Base-by-base conservation (phyloP, 2,113 vertebrate genomes). In the Xenotilapia caudafasciata region DNA sequence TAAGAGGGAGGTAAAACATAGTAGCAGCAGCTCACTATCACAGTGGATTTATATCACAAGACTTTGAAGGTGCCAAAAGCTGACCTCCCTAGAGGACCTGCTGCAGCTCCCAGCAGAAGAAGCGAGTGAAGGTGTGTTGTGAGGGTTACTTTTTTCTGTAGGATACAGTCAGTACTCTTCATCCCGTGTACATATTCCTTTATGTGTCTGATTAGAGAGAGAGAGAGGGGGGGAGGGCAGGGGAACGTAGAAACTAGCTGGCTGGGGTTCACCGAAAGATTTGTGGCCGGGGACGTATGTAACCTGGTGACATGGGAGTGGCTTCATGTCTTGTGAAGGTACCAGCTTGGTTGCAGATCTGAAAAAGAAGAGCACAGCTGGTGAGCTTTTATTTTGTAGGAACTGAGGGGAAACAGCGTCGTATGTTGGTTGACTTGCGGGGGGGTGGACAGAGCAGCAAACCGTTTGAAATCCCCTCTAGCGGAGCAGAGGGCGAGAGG, bases 301-400 rank as follows among this genome's bases (percentile, higher is more conserved):
- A 42, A 70, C 62, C 3, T 42, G 62, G 11, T 68, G 33, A 21
- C 33, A 21, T 13, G 35, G 62, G 62, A 40, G 19, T 68, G 62
- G 11, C 11, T 38, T 68, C 62, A 14, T 68, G 65, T 3, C 35
- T 70, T 49, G 70, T 19, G 23, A 28, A 75, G 42, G 14, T 49
- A 28, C 23, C 42, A 28, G 70, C 70, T 75, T 75, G 23, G 21
- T 47, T 28, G 14, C 23, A 12, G 14, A 75, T 19, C 68, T 28
- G 42, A 47, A 28, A 68, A 75, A 7, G 40, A 26, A 45, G 4
- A n/a, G 45, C 70, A 8, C 42, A 19, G 42, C 17, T 31, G 5
- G 9, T 4, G 4, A 5, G 31, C 88, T 91, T 86, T 93, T 94
- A 91, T 90, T 93, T 80, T 92, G 81, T 73, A 86, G 38, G 14